A percentile compares a stretch with the other conserved stretches of the same genome.
Evolutionary conservation across 2,797 vertebrate genomes (phyloP).

Genomic region (Urosaurus nigricauda): DNA sequence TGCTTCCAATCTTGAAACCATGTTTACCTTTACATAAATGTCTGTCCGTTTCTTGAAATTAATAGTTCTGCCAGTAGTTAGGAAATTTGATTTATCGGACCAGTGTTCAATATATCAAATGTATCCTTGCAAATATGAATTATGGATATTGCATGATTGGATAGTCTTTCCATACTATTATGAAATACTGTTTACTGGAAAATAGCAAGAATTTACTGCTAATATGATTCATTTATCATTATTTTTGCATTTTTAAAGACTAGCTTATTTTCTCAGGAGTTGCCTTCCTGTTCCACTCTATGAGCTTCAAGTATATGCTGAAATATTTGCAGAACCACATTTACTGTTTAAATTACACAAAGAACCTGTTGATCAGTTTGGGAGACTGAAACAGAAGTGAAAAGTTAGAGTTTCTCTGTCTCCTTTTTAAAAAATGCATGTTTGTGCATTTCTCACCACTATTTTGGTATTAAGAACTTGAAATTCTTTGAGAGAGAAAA

Average conservation of each 20-base stretch:
- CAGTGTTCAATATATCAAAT: conserved; percentile 34
- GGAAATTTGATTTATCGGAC: conserved; percentile 10
- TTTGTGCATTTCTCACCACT: not conserved
- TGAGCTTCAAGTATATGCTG: not conserved
- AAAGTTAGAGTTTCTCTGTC: not conserved
- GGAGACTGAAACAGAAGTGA: fast-evolving
- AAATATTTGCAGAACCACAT: not conserved
- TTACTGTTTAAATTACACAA: conserved; percentile 32
- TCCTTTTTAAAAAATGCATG: not conserved
- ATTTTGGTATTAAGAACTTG: not conserved
- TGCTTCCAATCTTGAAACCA: not conserved
- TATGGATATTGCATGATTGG: conserved; percentile 37
- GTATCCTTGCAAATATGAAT: conserved; percentile 24
- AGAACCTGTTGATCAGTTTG: not conserved
- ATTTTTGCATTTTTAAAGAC: conserved; percentile 10
- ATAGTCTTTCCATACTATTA: conserved; percentile 36
- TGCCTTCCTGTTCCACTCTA: not conserved
- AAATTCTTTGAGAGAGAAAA: conserved; percentile 19
- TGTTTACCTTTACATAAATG: not conserved
- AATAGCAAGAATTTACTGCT: conserved; percentile 27
- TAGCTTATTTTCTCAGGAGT: conserved; percentile 35
- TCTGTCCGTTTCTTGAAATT: not conserved
- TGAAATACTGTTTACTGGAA: conserved; percentile 40
- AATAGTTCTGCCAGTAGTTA: not conserved
- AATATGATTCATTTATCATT: conserved; percentile 36